These are phyloP conservation scores for Alosa alosa DNA, from an alignment of 2,113 vertebrate species.

Conservation along the genomic window DNA sequence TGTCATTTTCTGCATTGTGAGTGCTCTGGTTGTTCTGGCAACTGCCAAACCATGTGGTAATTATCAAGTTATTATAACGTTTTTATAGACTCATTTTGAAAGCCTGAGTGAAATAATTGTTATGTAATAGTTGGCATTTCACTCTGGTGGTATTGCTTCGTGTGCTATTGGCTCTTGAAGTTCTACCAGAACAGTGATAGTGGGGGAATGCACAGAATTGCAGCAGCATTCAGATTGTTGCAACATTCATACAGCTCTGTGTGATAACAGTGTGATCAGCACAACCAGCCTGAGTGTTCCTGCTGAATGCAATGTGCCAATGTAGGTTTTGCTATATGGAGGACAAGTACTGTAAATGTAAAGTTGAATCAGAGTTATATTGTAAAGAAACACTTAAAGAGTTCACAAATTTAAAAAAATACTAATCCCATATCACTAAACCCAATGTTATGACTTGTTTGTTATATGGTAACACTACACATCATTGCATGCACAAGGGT, in stretches of 20 bases:
- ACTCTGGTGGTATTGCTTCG: not conserved
- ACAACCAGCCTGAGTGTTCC: not conserved
- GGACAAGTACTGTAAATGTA: not conserved
- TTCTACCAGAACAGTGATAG: not conserved
- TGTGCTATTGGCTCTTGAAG: not conserved
- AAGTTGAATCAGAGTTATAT: not conserved
- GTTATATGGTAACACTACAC: not conserved
- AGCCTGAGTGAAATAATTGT: not conserved
- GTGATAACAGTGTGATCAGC: not conserved
- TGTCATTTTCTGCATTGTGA: constrained; percentile 44
- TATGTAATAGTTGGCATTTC: not conserved
- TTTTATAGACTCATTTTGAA: not conserved
- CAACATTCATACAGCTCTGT: not conserved
- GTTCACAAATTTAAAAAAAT: not conserved
- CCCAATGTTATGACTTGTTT: not conserved
- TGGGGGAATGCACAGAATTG: not conserved
- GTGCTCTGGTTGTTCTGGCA: constrained; percentile 53
- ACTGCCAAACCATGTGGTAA: constrained; percentile 61
- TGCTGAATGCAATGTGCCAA: not conserved
- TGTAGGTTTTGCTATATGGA: not conserved
- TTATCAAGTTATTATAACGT: constrained; percentile 16
- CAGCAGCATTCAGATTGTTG: not conserved
- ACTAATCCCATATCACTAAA: too few species aligned
- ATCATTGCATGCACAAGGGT: not conserved
- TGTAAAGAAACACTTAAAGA: not conserved